Base-by-base conservation (phyloP, 2,113 vertebrate species). In the Xenopus laevis region DNA sequence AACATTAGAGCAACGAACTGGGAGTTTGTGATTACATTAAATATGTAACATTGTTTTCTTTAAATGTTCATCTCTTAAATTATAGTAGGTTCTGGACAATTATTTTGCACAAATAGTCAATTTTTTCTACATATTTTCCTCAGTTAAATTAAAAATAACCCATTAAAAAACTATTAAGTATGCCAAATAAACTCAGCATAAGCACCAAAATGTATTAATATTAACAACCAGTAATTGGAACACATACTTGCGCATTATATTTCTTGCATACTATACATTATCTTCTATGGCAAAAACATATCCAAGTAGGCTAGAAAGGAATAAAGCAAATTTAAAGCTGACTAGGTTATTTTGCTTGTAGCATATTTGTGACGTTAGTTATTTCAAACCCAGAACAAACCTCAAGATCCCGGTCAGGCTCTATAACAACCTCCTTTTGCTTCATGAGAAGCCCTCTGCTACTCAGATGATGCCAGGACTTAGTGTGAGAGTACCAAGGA, bases 131-230 rank as follows among this genome's bases (percentile, higher is more conserved):
- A 18, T 60, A 33, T 74, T 30, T 47, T 45, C 21, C 46, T 61
- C 53, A 52, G 67, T 67, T 66, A 67, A 68, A 74, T 65, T 59
- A 74, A 71, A 74, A 68, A 50, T 27, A 65, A 61, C 64, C 59
- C 65, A 67, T 67, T 67, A 74, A 74, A 74, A 74, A 74, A 68
- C 72, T 74, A 74, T 74, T 74, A 74, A 74, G 66, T 21, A 68
- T 18, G 68, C 72, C 60, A 68, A 23, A 57, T 50, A 30, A 74
- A 30, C 18, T 67, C 27, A 68, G 52, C 33, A 52, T 45, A 64
- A 64, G 23, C 71, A 66, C 21, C 27, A 30, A 67, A 59, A 66
- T 50, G 52, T 40, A 60, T 11, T 53, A 52, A 50, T 40, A 66
- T 66, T 47, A 66, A 59, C 71, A 15, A 52, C 20, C 18, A 61